Conservation (phyloP, 2,888 invertebrate species). For the Crossocerus cetratus region DNA sequence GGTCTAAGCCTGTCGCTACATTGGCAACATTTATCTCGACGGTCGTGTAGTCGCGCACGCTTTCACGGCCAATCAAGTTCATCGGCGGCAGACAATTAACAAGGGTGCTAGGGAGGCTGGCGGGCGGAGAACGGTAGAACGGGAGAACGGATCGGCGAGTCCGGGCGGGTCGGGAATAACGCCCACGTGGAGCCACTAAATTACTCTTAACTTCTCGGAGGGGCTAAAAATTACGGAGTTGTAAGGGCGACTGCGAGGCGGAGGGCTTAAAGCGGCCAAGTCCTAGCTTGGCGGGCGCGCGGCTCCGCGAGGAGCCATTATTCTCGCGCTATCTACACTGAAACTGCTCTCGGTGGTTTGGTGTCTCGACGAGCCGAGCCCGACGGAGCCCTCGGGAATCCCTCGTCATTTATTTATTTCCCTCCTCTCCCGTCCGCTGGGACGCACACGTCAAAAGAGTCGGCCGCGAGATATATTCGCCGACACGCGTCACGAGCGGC, state of each 20-base stretch:
- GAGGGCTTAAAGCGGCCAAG: slow-evolving; percentile 65
- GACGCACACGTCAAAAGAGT: slow-evolving; percentile 36
- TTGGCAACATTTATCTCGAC: slow-evolving; percentile 52
- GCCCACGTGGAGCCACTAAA: slow-evolving; percentile 72
- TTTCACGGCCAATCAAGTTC: slow-evolving; percentile 56
- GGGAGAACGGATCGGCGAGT: slow-evolving; percentile 10
- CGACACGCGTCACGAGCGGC: slow-evolving; percentile 12
- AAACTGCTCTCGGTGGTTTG: slow-evolving; percentile 65
- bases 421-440: slow-evolving; percentile 42
- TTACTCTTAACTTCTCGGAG: slow-evolving; percentile 75
- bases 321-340: slow-evolving; percentile 73
- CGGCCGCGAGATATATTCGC: slow-evolving; percentile 34
- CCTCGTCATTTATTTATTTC: slow-evolving; percentile 73
- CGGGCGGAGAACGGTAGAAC: not conserved
- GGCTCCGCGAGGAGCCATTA: slow-evolving; percentile 67
- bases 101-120: slow-evolving; percentile 25
- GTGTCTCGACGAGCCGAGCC: slow-evolving; percentile 48
- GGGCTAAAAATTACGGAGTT: slow-evolving; percentile 75
- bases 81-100: slow-evolving; percentile 59
- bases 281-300: too few species aligned
- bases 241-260: slow-evolving; percentile 64
- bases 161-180: slow-evolving; percentile 53
- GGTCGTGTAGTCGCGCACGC: slow-evolving; percentile 20
- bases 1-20: slow-evolving; percentile 44
- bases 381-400: slow-evolving; percentile 60